Percentiles rank a stretch among this genome's conserved stretches.
phyloP scores from a whole-genome alignment of 2,888 invertebrate genomes.

The Apotomis turbidana region DNA sequence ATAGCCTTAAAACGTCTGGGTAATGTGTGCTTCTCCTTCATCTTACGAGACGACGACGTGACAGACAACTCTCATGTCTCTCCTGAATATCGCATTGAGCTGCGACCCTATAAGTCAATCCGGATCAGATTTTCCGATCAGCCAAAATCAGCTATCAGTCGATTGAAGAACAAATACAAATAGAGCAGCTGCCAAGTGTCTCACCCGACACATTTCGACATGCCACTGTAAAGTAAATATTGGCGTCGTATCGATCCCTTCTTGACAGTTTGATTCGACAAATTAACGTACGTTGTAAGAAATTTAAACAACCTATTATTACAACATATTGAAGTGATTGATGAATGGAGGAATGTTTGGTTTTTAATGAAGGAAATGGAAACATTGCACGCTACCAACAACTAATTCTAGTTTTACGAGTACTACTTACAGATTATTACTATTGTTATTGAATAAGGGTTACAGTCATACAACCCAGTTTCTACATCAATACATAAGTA shows the following conservation, averaged over 20 bases:
- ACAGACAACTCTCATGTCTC: neutral
- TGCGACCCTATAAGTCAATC: constrained; percentile 22
- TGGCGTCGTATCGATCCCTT: constrained; percentile 49
- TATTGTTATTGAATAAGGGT: neutral
- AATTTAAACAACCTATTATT: constrained; percentile 47
- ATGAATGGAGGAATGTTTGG: constrained; percentile 35
- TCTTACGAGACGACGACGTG: constrained; percentile 1
- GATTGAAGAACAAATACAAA: constrained; percentile 41
- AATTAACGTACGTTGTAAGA: constrained; percentile 46
- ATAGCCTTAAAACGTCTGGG: neutral
- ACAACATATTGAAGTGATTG: constrained; percentile 46
- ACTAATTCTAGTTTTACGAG: neutral
- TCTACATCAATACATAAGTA: neutral
- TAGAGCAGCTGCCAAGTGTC: constrained; percentile 54
- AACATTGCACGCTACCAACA: constrained; percentile 8
- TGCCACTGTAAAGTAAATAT: constrained; percentile 53
- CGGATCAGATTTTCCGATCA: constrained; percentile 17
- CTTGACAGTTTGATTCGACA: constrained; percentile 43
- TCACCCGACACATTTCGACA: constrained; percentile 55
- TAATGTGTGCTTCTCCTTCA: neutral
- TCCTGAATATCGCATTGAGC: constrained; percentile 12
- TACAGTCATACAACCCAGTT: neutral
- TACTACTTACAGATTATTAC: neutral
- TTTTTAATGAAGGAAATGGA: constrained; percentile 22
- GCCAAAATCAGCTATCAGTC: constrained; percentile 12